These are phyloP conservation scores for Macroramphosus scolopax DNA, from an alignment of 2,797 vertebrate genomes.

Conservation along the genomic window DNA sequence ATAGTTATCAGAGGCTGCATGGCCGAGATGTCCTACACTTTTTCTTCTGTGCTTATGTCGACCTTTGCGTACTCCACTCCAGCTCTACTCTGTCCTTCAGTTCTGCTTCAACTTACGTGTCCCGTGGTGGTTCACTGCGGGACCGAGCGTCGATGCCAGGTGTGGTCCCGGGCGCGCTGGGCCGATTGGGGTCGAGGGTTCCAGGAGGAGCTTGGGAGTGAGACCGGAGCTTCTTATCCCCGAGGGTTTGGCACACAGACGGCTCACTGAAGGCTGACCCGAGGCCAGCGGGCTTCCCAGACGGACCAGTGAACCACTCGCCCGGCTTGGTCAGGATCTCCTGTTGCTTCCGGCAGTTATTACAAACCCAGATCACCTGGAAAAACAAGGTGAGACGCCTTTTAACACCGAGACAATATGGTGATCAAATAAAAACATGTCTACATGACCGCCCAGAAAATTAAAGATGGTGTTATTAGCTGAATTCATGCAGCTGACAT, in stretches of 20 bases:
- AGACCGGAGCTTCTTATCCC: slow-evolving; percentile 89
- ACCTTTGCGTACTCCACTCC: no score
- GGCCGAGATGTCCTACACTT: no score
- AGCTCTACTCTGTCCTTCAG: no score
- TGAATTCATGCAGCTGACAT: no score
- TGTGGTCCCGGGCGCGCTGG: slow-evolving; percentile 73
- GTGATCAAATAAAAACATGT: no score
- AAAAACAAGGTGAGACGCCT: slow-evolving; percentile 8
- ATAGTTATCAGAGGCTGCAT: no score
- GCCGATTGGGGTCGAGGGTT: slow-evolving; percentile 75
- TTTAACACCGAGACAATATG: no score
- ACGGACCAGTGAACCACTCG: slow-evolving; percentile 89
- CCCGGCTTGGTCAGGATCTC: slow-evolving; percentile 96
- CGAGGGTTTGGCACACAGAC: slow-evolving; percentile 81
- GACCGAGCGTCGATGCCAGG: slow-evolving; percentile 82
- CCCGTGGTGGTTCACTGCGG: slow-evolving; percentile 93
- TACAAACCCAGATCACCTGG: slow-evolving; percentile 99
- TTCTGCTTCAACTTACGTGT: slow-evolving; percentile 78
- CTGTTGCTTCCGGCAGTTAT: slow-evolving; percentile 98
- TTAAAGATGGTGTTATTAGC: no score
- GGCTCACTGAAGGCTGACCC: slow-evolving; percentile 89
- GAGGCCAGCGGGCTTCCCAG: slow-evolving; percentile 77
- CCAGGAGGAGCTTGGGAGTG: slow-evolving; percentile 87
- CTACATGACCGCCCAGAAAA: no score
- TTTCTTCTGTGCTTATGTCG: no score